Evolutionary conservation across 2,797 vertebrate genomes (phyloP).

Genomic region (Danio tinwini): DNA sequence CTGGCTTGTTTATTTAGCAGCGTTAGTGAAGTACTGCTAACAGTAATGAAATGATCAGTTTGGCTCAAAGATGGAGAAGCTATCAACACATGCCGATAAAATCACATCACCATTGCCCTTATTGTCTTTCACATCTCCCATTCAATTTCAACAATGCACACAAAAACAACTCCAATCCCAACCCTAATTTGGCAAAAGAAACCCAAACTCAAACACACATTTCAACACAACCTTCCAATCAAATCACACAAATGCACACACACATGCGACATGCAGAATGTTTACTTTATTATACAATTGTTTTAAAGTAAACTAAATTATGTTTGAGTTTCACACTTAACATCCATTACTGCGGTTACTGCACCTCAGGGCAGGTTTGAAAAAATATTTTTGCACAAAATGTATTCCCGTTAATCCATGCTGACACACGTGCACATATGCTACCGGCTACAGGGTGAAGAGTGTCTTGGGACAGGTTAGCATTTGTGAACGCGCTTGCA

Average conservation of each 20-base stretch:
- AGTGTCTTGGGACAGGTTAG: constrained; percentile 36
- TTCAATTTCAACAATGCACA: constrained; percentile 18
- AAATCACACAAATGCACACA: neutral
- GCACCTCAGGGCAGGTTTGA: neutral
- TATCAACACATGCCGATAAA: neutral
- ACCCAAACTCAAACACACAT: constrained; percentile 12
- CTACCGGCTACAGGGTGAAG: constrained; percentile 28
- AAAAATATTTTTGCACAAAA: constrained; percentile 17
- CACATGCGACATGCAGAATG: neutral
- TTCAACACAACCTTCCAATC: constrained; percentile 3
- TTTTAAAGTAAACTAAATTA: neutral
- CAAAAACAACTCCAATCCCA: constrained; percentile 4
- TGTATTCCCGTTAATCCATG: neutral
- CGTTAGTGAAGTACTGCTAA: neutral
- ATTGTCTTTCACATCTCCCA: neutral
- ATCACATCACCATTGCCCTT: constrained; percentile 5
- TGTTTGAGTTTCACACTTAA: neutral
- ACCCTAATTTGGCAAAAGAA: constrained; percentile 27
- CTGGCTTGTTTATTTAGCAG: constrained; percentile 6
- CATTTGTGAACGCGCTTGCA: constrained; percentile 11
- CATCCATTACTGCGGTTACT: neutral
- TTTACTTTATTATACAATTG: neutral
- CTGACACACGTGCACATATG: constrained; percentile 21
- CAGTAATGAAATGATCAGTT: constrained; percentile 14
- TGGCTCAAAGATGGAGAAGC: constrained; percentile 1